Conservation (phyloP, 2,888 invertebrate genomes). For the Cylindroiulus punctatus region DNA sequence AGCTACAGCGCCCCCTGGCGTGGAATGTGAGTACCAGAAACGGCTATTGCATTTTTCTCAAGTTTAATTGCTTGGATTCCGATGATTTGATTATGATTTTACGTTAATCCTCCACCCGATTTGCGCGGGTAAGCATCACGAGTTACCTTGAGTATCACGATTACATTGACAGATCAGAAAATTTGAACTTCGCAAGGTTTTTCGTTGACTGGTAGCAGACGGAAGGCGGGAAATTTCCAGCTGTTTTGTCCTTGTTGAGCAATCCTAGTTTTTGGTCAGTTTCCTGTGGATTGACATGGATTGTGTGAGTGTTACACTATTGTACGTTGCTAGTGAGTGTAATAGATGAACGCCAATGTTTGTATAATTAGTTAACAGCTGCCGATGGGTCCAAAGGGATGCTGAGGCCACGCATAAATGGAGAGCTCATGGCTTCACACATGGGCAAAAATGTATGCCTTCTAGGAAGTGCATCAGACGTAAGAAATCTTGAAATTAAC, state of each 20-base stretch:
- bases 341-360: neutral
- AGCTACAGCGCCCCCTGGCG: neutral
- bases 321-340: neutral
- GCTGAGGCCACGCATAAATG: conserved; percentile 49
- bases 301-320: neutral
- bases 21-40: neutral
- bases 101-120: neutral
- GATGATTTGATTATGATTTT: neutral
- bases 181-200: neutral
- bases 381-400: neutral
- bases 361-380: neutral
- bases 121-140: neutral
- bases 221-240: conserved; percentile 21
- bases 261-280: neutral
- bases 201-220: neutral
- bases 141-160: neutral
- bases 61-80: neutral
- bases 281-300: neutral
- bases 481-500: neutral
- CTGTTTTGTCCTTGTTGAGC: neutral
- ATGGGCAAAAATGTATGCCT: conserved; percentile 47
- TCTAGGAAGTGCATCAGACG: conserved; percentile 52
- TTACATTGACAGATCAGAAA: neutral
- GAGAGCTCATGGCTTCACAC: conserved; percentile 33
- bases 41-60: neutral